phyloP scores from a whole-genome alignment of 2,797 vertebrate genomes.

The Ctenopoma multispine region DNA sequence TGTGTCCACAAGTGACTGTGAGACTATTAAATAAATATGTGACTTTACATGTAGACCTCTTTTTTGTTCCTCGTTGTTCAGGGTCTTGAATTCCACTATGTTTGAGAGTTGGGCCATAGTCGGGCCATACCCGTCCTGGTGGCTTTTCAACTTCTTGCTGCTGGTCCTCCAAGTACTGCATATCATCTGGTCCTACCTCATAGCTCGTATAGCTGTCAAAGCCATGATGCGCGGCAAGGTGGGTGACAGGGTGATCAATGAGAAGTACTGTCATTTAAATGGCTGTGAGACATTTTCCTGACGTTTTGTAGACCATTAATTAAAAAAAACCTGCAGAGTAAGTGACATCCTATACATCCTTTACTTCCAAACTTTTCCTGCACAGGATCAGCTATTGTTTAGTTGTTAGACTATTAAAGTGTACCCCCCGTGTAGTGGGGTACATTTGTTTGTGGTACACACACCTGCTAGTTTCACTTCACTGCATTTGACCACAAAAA shows the following conservation, averaged over 20 bases:
- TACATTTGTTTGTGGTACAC: not conserved
- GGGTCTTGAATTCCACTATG: constrained; percentile 94
- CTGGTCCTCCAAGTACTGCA: constrained; percentile 91
- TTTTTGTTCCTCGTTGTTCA: constrained; percentile 62
- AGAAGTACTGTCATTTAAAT: not conserved
- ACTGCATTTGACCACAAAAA: not conserved
- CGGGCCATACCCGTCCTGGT: constrained; percentile 96
- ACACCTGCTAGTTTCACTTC: constrained; percentile 33
- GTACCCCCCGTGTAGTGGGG: not conserved
- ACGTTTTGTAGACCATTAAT: not conserved
- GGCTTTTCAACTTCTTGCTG: constrained; percentile 93
- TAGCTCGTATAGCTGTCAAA: constrained; percentile 91
- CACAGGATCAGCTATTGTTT: not conserved
- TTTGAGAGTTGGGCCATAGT: constrained; percentile 97
- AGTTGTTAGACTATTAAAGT: not conserved
- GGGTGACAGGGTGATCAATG: constrained; percentile 74
- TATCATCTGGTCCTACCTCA: constrained; percentile 96
- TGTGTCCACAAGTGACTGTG: not conserved
- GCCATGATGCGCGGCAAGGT: constrained; percentile 95
- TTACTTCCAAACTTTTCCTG: not conserved
- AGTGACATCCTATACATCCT: too few relatives aligned
- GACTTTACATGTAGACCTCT: not conserved
- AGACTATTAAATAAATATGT: not conserved
- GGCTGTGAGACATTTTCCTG: not conserved
- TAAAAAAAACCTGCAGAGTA: too few relatives aligned